Evolutionary conservation across 23 tunicate species (phyloP), one percentile per base, ranked within the genome.

Genomic region (Diplosoma virens): DNA sequence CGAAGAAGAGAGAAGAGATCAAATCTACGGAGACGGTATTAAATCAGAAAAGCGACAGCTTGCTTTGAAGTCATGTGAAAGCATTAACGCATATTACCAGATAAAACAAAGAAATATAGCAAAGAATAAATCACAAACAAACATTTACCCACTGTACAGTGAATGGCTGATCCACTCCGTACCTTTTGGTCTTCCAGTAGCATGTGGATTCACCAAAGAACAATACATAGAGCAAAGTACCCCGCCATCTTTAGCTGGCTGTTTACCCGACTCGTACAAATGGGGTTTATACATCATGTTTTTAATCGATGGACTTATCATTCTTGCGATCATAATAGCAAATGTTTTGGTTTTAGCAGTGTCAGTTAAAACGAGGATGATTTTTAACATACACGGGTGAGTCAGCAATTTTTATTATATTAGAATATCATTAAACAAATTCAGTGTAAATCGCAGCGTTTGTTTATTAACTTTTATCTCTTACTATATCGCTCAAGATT

Each of bases 91-190:
- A 28, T 81, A 71, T 46, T 81, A 50, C 79, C 23, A 72, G 34
- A 34, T 3, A 9, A 72, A 72, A 30, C 37, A 22, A 2, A 7
- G 6, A 7, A 20, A 34, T 2, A 68, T 34, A 11, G 5, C 16
- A 4, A 25, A 35, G 23, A 41, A 35, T 17, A 20, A 24, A 18
- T 9, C 11, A 9, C 33, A 27, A 4, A 18, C 50, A 35, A 50
- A 47, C 22, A 65, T 1, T 14, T 26, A 67, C n/a, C 79, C 77
- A 1, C 18, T 25, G 21, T 81, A 71, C 34, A 81, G 79, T 1
- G 86, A 81, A 37, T 81, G 86, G 86, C 37, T 81, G 46, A 25
- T 81, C 17, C 71, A 72, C 54, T 33, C 86, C 0, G 33, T 37
- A 23, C 86, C 86, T 4, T 81, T 81, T 56, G 67, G 54, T 0